Percentiles rank a stretch among this genome's conserved stretches.
phyloP scores from a whole-genome alignment of 2,888 invertebrate genomes.

The Drosophila mercatorum region DNA sequence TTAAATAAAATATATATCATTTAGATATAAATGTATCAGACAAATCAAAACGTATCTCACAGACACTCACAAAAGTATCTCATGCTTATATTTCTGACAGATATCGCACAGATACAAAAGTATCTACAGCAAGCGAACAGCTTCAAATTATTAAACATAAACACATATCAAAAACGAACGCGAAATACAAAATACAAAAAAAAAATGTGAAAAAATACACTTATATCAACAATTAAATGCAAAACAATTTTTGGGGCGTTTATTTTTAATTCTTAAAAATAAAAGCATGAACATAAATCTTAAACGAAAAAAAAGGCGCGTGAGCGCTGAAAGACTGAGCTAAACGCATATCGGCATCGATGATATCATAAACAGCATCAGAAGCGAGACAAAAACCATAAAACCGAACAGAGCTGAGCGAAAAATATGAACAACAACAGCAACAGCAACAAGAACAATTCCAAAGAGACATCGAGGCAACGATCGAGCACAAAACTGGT shows the following conservation, averaged over 20 bases:
- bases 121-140: background rate
- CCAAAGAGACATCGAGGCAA: background rate
- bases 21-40: background rate
- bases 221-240: slow-evolving; percentile 23
- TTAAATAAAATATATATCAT: background rate
- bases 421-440: background rate
- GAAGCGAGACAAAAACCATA: background rate
- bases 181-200: background rate
- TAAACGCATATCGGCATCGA: slow-evolving; percentile 14
- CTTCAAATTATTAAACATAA: slow-evolving; percentile 26
- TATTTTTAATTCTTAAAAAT: slow-evolving; percentile 49
- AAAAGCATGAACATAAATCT: slow-evolving; percentile 58
- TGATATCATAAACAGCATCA: slow-evolving; percentile 36
- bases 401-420: background rate
- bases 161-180: slow-evolving; percentile 24
- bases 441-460: background rate
- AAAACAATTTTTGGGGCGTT: slow-evolving; percentile 43
- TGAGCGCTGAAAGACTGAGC: slow-evolving; percentile 6
- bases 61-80: background rate
- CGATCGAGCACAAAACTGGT: background rate
- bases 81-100: background rate
- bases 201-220: background rate
- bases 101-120: slow-evolving; percentile 14
- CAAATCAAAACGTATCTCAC: slow-evolving; percentile 1
- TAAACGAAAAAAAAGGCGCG: background rate